Evolutionary conservation across 2,888 invertebrate species (phyloP).

Genomic region (Oxyscelio sp.): DNA sequence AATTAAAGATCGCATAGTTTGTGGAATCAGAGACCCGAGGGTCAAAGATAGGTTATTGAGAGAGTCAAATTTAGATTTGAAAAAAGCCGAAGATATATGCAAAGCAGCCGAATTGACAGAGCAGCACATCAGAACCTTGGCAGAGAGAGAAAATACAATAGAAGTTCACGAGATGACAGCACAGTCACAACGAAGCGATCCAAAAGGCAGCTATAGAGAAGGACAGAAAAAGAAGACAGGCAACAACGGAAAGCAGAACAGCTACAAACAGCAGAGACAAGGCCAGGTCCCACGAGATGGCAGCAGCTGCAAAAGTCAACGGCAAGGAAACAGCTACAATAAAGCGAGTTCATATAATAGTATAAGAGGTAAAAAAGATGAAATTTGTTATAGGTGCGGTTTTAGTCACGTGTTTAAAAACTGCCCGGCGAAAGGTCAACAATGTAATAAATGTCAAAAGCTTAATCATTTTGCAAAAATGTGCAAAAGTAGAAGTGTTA

Average conservation of each 20-base stretch:
- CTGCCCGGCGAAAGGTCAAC: neutral
- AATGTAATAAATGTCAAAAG: too few species aligned
- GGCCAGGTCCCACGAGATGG: neutral
- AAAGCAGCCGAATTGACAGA: constrained; percentile 30
- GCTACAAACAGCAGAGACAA: neutral
- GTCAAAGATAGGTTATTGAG: constrained; percentile 43
- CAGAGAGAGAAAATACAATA: constrained; percentile 3
- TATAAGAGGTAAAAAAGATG: neutral
- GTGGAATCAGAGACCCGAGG: constrained; percentile 56
- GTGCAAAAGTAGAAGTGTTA: too few species aligned
- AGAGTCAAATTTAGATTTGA: neutral
- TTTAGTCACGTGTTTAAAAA: constrained; percentile 4
- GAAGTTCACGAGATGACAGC: constrained; percentile 7
- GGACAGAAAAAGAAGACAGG: neutral
- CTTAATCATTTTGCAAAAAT: too few species aligned
- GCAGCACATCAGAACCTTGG: constrained; percentile 2
- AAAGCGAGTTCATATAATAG: neutral
- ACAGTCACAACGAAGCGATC: neutral
- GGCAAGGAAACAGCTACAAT: neutral
- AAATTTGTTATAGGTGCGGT: constrained; percentile 2
- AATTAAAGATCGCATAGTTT: constrained; percentile 66
- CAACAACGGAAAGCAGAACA: constrained; percentile 1
- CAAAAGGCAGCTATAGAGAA: too few species aligned
- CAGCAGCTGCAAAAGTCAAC: neutral
- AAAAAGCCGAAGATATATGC: neutral